These are phyloP conservation scores for Drosophila athabasca DNA, from an alignment of 1,140 invertebrate species.

Conservation along the genomic window DNA sequence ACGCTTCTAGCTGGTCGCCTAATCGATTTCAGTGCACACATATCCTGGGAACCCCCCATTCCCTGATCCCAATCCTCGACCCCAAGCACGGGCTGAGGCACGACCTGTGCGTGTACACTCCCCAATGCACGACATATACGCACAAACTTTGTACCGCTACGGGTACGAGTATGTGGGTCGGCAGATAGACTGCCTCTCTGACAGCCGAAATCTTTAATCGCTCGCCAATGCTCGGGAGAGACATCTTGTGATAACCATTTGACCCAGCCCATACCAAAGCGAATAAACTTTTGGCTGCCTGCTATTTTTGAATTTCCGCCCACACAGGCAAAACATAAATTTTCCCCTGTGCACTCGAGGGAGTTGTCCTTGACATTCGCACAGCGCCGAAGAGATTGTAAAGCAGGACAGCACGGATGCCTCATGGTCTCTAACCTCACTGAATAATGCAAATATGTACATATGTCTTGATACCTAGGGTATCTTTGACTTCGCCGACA, in stretches of 20 bases:
- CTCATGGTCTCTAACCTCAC: too few species aligned
- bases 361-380: constrained; percentile 44
- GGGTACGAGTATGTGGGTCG: constrained; percentile 17
- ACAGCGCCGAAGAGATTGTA: constrained; percentile 10
- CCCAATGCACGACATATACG: too few species aligned
- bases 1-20: background rate
- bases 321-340: constrained; percentile 46
- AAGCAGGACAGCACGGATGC: background rate
- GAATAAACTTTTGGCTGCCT: constrained; percentile 50
- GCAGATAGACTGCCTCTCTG: constrained; percentile 25
- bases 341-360: constrained; percentile 34
- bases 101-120: background rate
- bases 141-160: background rate
- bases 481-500: background rate
- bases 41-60: too few species aligned
- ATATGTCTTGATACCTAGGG: background rate
- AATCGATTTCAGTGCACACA: background rate
- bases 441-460: background rate
- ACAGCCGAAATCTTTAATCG: constrained; percentile 71
- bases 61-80: too few species aligned
- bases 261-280: constrained; percentile 30
- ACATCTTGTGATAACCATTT: constrained; percentile 72
- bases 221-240: constrained; percentile 68
- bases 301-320: constrained; percentile 57
- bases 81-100: too few species aligned